Evolutionary conservation across 53 echinoderm and acorn worm species (phyloP).

Genomic region (Arbacia lixula): DNA sequence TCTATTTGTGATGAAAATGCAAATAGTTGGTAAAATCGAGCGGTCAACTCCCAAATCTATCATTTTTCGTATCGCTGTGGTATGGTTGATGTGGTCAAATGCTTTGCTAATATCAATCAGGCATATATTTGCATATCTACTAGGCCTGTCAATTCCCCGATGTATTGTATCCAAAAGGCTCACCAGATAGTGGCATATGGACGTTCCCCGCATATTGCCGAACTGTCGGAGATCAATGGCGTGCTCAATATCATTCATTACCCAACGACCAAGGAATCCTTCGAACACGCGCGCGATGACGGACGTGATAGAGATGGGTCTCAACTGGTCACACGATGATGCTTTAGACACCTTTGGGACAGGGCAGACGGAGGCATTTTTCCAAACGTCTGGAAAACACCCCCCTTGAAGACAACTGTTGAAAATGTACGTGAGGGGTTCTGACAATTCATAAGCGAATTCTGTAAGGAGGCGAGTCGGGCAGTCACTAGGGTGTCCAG

Average conservation of each 20-base stretch:
- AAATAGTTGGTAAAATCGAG: conserved; percentile 29
- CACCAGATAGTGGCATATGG: conserved; percentile 22
- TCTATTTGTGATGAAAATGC: conserved; percentile 27
- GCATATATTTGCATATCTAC: conserved; percentile 27
- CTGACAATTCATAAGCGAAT: conserved; percentile 54
- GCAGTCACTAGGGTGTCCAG: conserved; percentile 29
- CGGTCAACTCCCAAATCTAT: conserved; percentile 35
- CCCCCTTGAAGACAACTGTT: neutral
- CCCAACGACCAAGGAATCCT: conserved; percentile 47
- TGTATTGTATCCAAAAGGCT: conserved; percentile 23
- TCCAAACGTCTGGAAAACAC: neutral
- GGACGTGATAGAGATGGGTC: conserved; percentile 56
- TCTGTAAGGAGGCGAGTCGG: conserved; percentile 40
- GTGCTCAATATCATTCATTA: conserved; percentile 38
- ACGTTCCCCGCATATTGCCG: conserved; percentile 29
- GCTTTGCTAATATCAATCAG: conserved; percentile 51
- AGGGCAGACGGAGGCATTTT: neutral
- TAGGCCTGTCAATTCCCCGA: neutral
- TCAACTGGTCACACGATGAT: conserved; percentile 4
- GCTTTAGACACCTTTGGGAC: neutral
- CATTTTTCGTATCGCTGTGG: conserved; percentile 19
- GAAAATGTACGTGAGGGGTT: conserved; percentile 28
- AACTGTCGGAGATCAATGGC: conserved; percentile 33
- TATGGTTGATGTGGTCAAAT: conserved; percentile 43
- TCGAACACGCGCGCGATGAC: conserved; percentile 46